phyloP scores from a whole-genome alignment of 2,113 vertebrate species.

The Narcine bancroftii region DNA sequence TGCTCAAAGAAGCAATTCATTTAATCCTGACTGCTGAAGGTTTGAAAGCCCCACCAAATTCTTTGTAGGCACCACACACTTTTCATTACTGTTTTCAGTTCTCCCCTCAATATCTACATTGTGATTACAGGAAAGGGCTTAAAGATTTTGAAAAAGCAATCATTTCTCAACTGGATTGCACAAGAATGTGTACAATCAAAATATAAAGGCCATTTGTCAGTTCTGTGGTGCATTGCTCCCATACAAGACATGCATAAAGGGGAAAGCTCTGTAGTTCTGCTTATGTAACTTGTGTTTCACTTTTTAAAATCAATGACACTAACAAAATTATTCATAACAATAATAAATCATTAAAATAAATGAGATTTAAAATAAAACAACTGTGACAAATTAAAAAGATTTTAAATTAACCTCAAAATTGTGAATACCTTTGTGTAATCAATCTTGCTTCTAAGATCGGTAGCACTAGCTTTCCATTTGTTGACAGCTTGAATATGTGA shows the following conservation, averaged over 20 bases:
- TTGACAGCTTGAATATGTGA: conserved; percentile 10
- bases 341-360: neutral
- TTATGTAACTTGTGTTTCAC: neutral
- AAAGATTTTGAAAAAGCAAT: neutral
- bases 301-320: neutral
- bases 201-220: neutral
- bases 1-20: neutral
- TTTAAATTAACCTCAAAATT: neutral
- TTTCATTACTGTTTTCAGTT: neutral
- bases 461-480: conserved; percentile 7
- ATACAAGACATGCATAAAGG: neutral
- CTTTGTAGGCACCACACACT: neutral
- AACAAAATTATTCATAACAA: neutral
- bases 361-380: neutral
- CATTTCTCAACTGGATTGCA: neutral
- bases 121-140: neutral
- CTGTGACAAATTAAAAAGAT: neutral
- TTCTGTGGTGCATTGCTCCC: neutral
- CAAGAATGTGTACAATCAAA: neutral
- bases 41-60: neutral
- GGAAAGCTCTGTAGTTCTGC: neutral
- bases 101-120: neutral
- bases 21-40: neutral
- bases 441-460: conserved; percentile 33
- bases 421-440: conserved; percentile 12